Evolutionary conservation across 2,113 vertebrate species (phyloP).

Genomic region (Tor tambroides): DNA sequence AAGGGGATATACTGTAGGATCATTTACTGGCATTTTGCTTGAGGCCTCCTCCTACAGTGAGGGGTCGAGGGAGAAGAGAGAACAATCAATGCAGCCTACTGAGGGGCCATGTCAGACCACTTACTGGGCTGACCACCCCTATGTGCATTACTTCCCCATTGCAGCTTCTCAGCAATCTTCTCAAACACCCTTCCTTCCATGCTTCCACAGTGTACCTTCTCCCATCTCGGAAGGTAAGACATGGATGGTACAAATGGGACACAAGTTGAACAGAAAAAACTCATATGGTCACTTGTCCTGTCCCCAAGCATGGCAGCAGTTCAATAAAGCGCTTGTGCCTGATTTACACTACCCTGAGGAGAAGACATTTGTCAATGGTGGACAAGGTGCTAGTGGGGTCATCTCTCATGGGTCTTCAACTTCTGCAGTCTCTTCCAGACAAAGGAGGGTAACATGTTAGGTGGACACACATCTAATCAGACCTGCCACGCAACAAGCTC

Average conservation of each 20-base stretch:
- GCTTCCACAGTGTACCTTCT: background rate
- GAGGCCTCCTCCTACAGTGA: constrained; percentile 69
- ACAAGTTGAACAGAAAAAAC: constrained; percentile 21
- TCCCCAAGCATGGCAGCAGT: constrained; percentile 51
- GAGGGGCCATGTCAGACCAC: constrained; percentile 63
- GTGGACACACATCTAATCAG: constrained; percentile 51
- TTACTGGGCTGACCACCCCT: constrained; percentile 40
- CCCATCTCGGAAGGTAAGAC: background rate
- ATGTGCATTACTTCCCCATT: constrained; percentile 47
- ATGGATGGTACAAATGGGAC: constrained; percentile 14
- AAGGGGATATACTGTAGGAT: constrained; percentile 67
- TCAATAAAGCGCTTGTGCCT: constrained; percentile 55
- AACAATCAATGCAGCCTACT: constrained; percentile 71
- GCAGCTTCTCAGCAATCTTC: constrained; percentile 43
- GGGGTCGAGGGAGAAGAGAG: constrained; percentile 65
- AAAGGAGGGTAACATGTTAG: constrained; percentile 50
- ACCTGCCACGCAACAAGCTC: constrained; percentile 26
- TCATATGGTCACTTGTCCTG: constrained; percentile 43
- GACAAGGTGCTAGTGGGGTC: constrained; percentile 54
- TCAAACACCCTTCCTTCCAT: constrained; percentile 21
- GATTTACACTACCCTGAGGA: constrained; percentile 58
- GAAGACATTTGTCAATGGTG: constrained; percentile 47
- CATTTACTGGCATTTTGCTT: constrained; percentile 76
- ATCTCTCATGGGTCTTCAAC: constrained; percentile 45
- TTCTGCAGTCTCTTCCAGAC: constrained; percentile 38